Evolutionary conservation across 2,113 vertebrate species (phyloP), one percentile per base, ranked within the genome.

Genomic region (Phocoena phocoena): DNA sequence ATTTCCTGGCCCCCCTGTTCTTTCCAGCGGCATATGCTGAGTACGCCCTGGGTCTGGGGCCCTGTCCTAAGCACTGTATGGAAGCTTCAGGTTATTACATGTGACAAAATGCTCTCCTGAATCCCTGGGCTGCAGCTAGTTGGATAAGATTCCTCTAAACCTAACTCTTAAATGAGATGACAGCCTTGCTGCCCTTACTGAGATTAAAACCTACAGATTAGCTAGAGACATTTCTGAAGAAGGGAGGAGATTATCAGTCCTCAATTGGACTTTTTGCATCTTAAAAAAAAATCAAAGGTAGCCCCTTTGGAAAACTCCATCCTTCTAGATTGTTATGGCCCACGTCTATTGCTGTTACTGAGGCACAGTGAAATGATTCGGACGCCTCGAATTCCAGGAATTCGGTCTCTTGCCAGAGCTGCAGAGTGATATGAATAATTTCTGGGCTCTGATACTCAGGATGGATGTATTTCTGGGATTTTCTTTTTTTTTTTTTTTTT

Each of bases 361-460:
- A 38, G 2, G 36, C 10, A 50, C 65, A 38, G 0, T 50, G 90
- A 89, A 63, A 44, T 33, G 11, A 50, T 73, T 96, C 70, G 23
- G 79, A 53, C 55, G 85, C 79, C 31, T 20, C 3, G 1, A 33
- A 55, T 95, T 88, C 90, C 86, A 50, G 55, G 87, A 81, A 81
- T 55, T 55, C 80, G 83, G 79, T 74, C 70, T 90, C 92, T 44
- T 88, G 74, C 87, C 95, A 97, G 83, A 81, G 60, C 90, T 70
- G 21, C 47, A 53, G 62, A 86, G 41, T 63, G 62, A 50, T 28
- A 38, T 65, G 93, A 92, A 92, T 97, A 93, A 92, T 93, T 95
- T 95, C 93, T 95, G 92, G 97, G 85, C 82, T 96, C 62, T 84
- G 33, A 76, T 65, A 28, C 58, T 90, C 2, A 5, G 74, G 68